Evolutionary conservation across 2,113 vertebrate genomes (phyloP), one percentile per base, ranked within the genome.

Genomic region (Erythrocercus mccallii): DNA sequence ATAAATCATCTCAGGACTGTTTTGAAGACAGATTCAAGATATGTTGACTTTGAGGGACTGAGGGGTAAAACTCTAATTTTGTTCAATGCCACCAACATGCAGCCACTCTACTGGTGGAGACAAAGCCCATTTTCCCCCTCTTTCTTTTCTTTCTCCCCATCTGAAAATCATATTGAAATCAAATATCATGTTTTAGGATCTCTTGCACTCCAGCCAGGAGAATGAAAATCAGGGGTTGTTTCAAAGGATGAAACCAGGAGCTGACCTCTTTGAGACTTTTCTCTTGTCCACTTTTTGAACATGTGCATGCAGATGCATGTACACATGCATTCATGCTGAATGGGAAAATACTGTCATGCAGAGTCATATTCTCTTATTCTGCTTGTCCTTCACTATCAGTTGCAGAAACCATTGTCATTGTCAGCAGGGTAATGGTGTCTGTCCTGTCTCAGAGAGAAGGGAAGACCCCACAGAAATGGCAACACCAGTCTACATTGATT

Each of bases 121-220:
- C 9, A 80, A 88, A 82, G 22, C 8, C 4, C 4, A n/a, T 37
- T 23, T 11, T 1, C 4, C 1, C 12, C 2, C 5, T 2, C 2
- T 7, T 40, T 23, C 27, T 21, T 23, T 45, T 14, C 3, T 74
- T 72, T 37, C 22, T 50, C 2, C 3, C 8, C 6, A 20, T 2
- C 11, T 27, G 51, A 61, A 90, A 51, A 33, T 19, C 7, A 6
- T 51, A 17, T 90, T 79, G 24, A 81, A 84, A 81, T 73, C 28
- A 78, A 58, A 31, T 7, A 60, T 15, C 48, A 5, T 70, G 18
- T 30, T 64, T 89, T 68, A 45, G 7, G 15, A 15, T 69, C 7
- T 47, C 14, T n/a, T 73, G 24, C 9, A 48, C 18, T 60, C 25
- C 22, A 54, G 15, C 28, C 21, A 57, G 31, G 3, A 7, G 18